phyloP scores from a whole-genome alignment of 2,797 vertebrate species.

The Acanthopagrus latus region DNA sequence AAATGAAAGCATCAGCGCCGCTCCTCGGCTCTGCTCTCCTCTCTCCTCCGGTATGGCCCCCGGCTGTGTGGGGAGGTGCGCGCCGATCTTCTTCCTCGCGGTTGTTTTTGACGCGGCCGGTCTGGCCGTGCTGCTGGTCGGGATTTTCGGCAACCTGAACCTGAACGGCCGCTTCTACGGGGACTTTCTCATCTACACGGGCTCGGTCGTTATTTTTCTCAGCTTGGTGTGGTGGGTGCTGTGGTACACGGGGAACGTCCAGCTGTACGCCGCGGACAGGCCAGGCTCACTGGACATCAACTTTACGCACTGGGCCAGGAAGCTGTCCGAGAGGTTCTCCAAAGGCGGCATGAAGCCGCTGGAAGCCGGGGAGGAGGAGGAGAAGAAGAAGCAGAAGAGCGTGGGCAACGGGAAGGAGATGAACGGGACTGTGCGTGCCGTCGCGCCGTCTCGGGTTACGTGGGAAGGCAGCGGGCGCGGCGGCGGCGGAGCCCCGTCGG shows the following conservation, averaged over 20 bases:
- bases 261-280: slow-evolving; percentile 51
- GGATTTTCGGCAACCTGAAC: slow-evolving; percentile 83
- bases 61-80: slow-evolving; percentile 79
- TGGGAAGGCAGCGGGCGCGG: slow-evolving; percentile 54
- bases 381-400: slow-evolving; percentile 49
- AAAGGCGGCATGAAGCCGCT: slow-evolving; percentile 59
- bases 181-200: slow-evolving; percentile 89
- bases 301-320: slow-evolving; percentile 82
- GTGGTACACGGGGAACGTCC: slow-evolving; percentile 87
- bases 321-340: slow-evolving; percentile 81
- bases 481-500: slow-evolving; percentile 4
- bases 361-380: slow-evolving; percentile 38
- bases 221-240: slow-evolving; percentile 87
- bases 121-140: slow-evolving; percentile 79
- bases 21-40: slow-evolving; percentile 4
- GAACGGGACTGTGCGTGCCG: slow-evolving; percentile 28
- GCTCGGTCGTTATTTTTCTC: slow-evolving; percentile 85
- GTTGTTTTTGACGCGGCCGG: slow-evolving; percentile 80
- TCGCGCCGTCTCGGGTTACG: slow-evolving; percentile 43
- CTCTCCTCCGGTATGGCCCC: slow-evolving; percentile 70
- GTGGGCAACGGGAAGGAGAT: slow-evolving; percentile 37
- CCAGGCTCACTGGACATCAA: slow-evolving; percentile 49
- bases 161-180: slow-evolving; percentile 83
- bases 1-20: slow-evolving; percentile 20
- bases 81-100: slow-evolving; percentile 78